Evolutionary conservation across 2,888 invertebrate genomes (phyloP), one percentile per base, ranked within the genome.

Genomic region (Leptinotarsa haldemani): DNA sequence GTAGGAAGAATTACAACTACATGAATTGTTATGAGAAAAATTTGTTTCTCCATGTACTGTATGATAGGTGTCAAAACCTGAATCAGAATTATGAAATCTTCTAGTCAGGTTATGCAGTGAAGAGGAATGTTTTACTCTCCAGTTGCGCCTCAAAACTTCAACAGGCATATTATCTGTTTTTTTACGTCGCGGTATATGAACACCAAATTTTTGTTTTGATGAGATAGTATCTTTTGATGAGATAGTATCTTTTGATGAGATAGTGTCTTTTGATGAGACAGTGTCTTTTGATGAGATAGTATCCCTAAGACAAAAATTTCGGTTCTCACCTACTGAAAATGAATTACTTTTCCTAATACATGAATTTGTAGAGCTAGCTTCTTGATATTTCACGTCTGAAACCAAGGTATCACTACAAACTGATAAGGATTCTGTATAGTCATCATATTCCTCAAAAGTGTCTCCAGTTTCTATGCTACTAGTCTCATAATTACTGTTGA

Each of bases 101-200:
- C 79, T 78, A 7, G 82, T 78, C 68, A 88, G 78, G 79, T 86
- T 87, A 40, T 86, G 86, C 85, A 88, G 84, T 15, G 88, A 88
- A 47, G 84, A 81, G 22, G 87, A 88, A 77, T 88, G 88, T 80
- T 88, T 88, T 65, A 87, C 82, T 78, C 85, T 86, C 82, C 81
- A 81, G 69, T 82, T 83, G n/a, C 82, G 80, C 65, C 80, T 83
- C 18, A 85, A 69, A 16, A 84, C 76, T 48, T 85, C 85, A 20
- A 80, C 81, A 0, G 85, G 85, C n/a, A 80, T 82, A 56, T 81
- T 81, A n/a, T 82, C 82, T 40, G 78, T 79, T 69, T 77, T 78
- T 73, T 75, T 80, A 18, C 70, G 74, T 56, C 75, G 71, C 5
- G 40, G 5, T 2, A 52, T 30, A 7, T 25, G 9, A 30, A 40